Evolutionary conservation across 2,113 vertebrate genomes (phyloP).

Genomic region (Lepus timidus): DNA sequence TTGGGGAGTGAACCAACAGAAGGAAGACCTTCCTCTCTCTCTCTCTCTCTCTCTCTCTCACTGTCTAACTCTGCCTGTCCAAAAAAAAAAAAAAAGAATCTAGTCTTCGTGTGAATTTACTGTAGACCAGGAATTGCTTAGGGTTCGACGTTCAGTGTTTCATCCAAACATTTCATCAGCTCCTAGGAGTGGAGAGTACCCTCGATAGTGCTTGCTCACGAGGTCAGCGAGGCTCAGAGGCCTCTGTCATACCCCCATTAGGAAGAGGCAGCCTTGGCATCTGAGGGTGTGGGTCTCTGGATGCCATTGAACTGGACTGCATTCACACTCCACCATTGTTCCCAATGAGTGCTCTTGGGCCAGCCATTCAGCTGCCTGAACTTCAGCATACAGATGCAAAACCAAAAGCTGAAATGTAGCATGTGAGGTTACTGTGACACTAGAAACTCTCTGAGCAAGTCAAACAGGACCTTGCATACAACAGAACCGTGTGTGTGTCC

Average conservation of each 20-base stretch:
- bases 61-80: too few species aligned
- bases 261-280: not conserved
- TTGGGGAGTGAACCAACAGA: too few species aligned
- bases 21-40: too few species aligned
- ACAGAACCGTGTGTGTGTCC: not conserved
- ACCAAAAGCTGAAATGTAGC: not conserved
- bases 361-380: not conserved
- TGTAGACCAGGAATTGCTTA: not conserved
- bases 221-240: not conserved
- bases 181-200: not conserved
- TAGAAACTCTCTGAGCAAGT: not conserved
- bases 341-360: not conserved
- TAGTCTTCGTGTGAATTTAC: not conserved
- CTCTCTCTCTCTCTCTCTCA: too few species aligned
- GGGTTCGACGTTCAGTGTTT: not conserved
- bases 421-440: not conserved
- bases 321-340: not conserved
- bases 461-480: not conserved
- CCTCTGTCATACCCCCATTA: not conserved
- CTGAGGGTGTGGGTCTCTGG: fast-evolving
- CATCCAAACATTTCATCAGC: not conserved
- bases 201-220: not conserved
- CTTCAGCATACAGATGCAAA: not conserved
- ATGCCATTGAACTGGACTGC: not conserved
- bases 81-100: not conserved